Conservation (phyloP, 2,888 invertebrate species). For the Heliconius erato region DNA sequence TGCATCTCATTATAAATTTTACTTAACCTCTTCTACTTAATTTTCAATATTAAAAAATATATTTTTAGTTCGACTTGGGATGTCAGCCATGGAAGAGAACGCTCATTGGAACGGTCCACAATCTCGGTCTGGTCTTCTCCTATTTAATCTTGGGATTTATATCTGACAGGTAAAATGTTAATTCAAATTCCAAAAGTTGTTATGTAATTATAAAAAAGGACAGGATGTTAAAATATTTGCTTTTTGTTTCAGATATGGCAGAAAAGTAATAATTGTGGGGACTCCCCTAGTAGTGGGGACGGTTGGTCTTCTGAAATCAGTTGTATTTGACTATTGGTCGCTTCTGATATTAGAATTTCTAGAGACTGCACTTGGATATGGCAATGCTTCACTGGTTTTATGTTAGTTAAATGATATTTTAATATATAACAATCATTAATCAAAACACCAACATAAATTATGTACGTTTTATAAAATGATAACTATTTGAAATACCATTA, state of each 20-base stretch:
- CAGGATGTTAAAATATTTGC: background rate
- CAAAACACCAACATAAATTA: too few relatives aligned
- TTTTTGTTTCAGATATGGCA: constrained; percentile 69
- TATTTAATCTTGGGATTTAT: constrained; percentile 89
- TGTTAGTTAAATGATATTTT: constrained; percentile 63
- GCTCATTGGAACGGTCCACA: constrained; percentile 90
- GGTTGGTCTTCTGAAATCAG: constrained; percentile 88
- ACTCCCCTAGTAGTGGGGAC: constrained; percentile 85
- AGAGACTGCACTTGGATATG: constrained; percentile 88
- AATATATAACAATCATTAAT: background rate
- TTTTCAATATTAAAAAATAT: background rate
- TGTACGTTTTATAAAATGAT: too few relatives aligned
- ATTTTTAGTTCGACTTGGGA: constrained; percentile 87
- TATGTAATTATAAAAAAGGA: too few relatives aligned
- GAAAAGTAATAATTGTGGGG: constrained; percentile 78
- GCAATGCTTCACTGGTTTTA: constrained; percentile 79
- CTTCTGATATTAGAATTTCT: constrained; percentile 90
- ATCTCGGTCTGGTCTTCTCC: constrained; percentile 90
- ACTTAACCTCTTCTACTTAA: background rate
- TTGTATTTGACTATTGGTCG: constrained; percentile 88
- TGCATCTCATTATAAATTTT: too few relatives aligned
- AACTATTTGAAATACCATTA: too few relatives aligned
- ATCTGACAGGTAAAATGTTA: constrained; percentile 88
- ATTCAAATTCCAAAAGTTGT: background rate
- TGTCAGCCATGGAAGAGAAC: constrained; percentile 91